Conservation (phyloP, 2,797 vertebrate genomes). For the Silurus lanzhouensis region DNA sequence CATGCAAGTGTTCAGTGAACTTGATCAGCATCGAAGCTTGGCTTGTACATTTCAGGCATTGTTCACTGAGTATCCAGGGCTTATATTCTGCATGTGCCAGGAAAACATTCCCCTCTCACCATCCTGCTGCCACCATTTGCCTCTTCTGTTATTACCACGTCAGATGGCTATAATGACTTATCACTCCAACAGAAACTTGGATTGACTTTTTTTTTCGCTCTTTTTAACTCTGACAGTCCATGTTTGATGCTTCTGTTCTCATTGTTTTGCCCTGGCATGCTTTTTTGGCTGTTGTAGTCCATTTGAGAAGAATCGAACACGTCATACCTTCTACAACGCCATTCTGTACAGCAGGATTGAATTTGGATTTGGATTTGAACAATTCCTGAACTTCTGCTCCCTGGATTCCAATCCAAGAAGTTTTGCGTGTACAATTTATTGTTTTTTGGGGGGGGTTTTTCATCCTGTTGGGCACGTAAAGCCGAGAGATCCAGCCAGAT, state of each 20-base stretch:
- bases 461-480: background rate
- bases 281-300: conserved; percentile 3
- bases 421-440: conserved; percentile 1
- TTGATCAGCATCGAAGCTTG: background rate
- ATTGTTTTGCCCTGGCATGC: background rate
- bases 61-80: background rate
- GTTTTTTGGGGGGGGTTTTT: background rate
- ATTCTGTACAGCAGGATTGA: background rate
- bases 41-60: background rate
- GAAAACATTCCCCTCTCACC: conserved; percentile 21
- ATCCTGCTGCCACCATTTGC: conserved; percentile 5
- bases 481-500: background rate
- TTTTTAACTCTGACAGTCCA: background rate
- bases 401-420: background rate
- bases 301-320: background rate
- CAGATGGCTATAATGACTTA: background rate
- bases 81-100: background rate
- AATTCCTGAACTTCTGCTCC: background rate
- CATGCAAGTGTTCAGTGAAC: background rate
- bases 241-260: conserved; percentile 8
- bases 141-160: background rate
- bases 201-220: background rate
- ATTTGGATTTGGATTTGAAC: background rate
- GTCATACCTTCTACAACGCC: background rate
- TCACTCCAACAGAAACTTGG: conserved; percentile 2